These are phyloP conservation scores for Grallaria varia DNA, from an alignment of 2,113 vertebrate genomes.

Conservation along the genomic window DNA sequence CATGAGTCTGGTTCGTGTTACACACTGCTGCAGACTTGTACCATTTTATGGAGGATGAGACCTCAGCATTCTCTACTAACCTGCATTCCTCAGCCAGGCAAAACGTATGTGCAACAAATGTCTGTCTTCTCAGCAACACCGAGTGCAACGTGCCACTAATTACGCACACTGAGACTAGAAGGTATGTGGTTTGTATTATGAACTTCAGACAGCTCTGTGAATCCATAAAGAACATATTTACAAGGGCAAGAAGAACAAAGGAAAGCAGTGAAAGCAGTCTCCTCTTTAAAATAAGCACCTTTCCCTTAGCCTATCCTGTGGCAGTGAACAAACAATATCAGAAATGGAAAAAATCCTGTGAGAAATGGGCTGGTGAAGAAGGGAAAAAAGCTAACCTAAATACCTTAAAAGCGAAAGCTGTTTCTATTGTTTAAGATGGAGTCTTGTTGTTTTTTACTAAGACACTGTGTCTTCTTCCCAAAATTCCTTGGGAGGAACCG, in stretches of 20 bases:
- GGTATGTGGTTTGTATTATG: fast-evolving
- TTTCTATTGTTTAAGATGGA: no score
- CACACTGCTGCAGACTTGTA: not conserved
- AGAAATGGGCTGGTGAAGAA: no score
- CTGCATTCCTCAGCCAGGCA: not conserved
- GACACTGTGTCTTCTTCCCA: no score
- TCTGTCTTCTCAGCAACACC: not conserved
- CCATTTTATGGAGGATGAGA: not conserved
- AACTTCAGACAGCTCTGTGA: not conserved
- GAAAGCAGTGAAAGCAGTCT: not conserved
- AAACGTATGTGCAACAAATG: not conserved
- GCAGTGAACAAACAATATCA: no score
- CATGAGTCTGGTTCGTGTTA: not conserved
- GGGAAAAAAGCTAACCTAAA: no score
- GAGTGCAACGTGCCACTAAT: not conserved
- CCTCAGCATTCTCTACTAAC: not conserved
- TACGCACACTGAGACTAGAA: not conserved
- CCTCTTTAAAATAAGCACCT: not conserved
- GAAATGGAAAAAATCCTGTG: no score
- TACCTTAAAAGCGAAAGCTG: no score
- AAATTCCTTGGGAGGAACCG: no score
- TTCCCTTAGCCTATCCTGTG: not conserved
- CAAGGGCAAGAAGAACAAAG: not conserved
- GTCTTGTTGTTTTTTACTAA: no score
- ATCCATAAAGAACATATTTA: not conserved